Evolutionary conservation across 2,113 vertebrate genomes (phyloP).

Genomic region (Leptosomus discolor): DNA sequence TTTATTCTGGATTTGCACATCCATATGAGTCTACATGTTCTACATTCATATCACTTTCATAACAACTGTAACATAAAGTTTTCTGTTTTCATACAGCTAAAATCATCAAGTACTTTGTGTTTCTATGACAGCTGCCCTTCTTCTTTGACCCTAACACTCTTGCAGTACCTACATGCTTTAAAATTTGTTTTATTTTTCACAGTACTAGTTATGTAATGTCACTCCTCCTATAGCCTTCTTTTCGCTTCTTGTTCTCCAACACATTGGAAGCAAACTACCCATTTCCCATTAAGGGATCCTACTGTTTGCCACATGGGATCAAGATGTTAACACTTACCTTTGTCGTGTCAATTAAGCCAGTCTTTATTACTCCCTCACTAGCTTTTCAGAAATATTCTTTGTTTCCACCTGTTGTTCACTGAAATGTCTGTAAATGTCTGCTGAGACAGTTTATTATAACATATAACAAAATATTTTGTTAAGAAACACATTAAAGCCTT

Average conservation of each 20-base stretch:
- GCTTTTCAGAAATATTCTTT: neutral
- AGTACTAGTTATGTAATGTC: neutral
- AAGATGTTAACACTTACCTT: neutral
- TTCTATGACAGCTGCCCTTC: neutral
- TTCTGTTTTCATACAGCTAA: neutral
- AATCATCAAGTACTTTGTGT: neutral
- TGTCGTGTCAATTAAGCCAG: neutral
- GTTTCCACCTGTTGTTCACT: neutral
- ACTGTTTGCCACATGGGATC: accelerated
- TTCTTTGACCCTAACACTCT: neutral
- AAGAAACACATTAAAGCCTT: neutral
- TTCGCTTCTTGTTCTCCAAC: neutral
- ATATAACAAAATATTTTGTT: neutral
- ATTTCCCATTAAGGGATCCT: neutral
- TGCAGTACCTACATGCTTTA: neutral
- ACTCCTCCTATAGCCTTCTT: neutral
- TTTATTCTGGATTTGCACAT: neutral
- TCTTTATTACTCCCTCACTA: neutral
- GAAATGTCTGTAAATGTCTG: neutral
- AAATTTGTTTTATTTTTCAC: neutral
- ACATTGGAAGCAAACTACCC: neutral
- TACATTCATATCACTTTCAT: neutral
- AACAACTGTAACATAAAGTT: neutral
- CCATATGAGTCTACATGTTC: neutral
- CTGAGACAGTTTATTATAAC: neutral